Base-by-base conservation (phyloP, 1,140 invertebrate species). In the Carposina sasakii region DNA sequence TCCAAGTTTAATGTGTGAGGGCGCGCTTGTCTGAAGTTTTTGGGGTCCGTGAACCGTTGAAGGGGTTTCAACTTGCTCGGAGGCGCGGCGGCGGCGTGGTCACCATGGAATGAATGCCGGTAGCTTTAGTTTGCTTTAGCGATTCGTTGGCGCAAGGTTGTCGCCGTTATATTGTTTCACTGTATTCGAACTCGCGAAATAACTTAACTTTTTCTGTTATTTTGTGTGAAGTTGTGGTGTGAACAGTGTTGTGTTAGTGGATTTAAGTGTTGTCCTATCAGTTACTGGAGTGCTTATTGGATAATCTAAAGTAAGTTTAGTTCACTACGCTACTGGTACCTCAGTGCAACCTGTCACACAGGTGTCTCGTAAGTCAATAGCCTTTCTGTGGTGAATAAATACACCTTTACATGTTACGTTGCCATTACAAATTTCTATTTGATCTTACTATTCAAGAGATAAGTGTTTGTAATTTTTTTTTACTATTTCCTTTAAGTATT, bases 281-380 rank as follows among this genome's bases (percentile, higher is more conserved):
- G 23, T 28, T 23, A 12, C 30, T 22, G 52, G 63, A 65, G n/a
- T n/a, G n/a, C n/a, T n/a, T n/a, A n/a, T n/a, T n/a, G n/a, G n/a
- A n/a, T n/a, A 40, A 60, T 58, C 48, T 50, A 49, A 59, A 73
- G 69, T 78, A 72, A 81, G 71, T 75, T 71, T 67, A 54, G n/a
- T n/a, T n/a, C n/a, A n/a, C n/a, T n/a, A n/a, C n/a, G n/a, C n/a
- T n/a, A n/a, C 62, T 60, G 51, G 49, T 52, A 69, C 56, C 73
- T 71, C 60, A 57, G 47, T 73, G 60, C 77, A 81, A 81, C 77
- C 77, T 81, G 77, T 81, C 77, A 75, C 73, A 73, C 77, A 81
- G 77, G 77, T 81, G 77, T 78, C 75, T 76, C 57, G 39, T 54
- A 66, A 78, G 74, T 78, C 76, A 76, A 63, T 76, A 73, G 77